Evolutionary conservation across 2,113 vertebrate species (phyloP), one percentile per base, ranked within the genome.

Genomic region (Pampusana beccarii): DNA sequence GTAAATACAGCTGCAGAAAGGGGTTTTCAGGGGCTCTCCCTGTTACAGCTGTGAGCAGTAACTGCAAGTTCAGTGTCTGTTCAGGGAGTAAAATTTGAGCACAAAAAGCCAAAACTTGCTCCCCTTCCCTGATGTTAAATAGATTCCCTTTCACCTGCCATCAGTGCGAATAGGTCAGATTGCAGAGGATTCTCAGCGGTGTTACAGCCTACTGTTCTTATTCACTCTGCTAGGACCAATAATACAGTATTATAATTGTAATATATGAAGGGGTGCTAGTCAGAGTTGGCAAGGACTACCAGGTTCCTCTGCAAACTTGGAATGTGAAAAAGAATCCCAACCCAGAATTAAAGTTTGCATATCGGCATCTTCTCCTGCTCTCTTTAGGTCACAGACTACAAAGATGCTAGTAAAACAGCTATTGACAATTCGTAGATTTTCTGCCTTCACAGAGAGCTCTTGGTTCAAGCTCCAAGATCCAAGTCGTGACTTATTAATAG

Each of bases 121-220:
- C 8, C 48, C 36, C 3, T 5, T 24, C 7, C 44, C 21, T 31
- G 12, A 0, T 16, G 29, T 58, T 67, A 44, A 67, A 53, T 7
- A 65, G 31, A 21, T 93, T 83, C 17, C 11, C 31, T 89, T 81
- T 44, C 34, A 19, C 36, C 33, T 62, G 16, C 13, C 23, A 23
- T 34, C 23, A 24, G 0, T 20, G 19, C 44, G 54, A 88, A 50
- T 2, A 65, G 40, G 25, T 66, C 46, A 50, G 21, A 54, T 18
- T 0, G 2, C 58, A 74, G 81, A 89, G 42, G 13, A 34, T 60
- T 57, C 67, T 42, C 0, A 0, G 29, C 65, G 18, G 12, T 44
- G 33, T 50, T 61, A 20, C 21, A 95, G 54, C 23, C 66, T 62
- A 25, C 21, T 0, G 0, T 13, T 48, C 66, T 50, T 65, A 46